Evolutionary conservation across 2,888 invertebrate genomes (phyloP).

Genomic region (Ophion slaviceki): DNA sequence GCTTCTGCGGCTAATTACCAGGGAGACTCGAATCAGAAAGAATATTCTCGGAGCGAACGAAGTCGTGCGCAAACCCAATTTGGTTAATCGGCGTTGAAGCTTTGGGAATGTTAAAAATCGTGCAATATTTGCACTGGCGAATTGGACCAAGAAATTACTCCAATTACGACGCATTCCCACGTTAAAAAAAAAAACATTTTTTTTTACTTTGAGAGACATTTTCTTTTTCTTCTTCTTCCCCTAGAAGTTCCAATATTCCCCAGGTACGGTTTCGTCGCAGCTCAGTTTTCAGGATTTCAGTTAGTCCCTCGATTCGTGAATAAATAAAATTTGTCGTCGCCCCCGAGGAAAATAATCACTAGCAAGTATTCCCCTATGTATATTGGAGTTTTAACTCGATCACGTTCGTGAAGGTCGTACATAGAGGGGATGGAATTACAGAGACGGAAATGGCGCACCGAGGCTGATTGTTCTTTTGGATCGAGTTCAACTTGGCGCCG

Average conservation of each 20-base stretch:
- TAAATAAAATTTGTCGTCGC: not conserved
- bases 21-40: too few relatives aligned
- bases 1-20: too few relatives aligned
- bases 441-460: constrained; percentile 17
- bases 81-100: too few relatives aligned
- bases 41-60: too few relatives aligned
- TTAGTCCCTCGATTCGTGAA: not conserved
- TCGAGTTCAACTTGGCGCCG: constrained; percentile 60
- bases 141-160: too few relatives aligned
- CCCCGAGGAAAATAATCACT: not conserved
- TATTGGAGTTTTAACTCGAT: constrained; percentile 14
- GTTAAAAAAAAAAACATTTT: too few relatives aligned
- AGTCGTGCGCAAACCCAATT: too few relatives aligned
- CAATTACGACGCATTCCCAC: too few relatives aligned
- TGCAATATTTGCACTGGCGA: too few relatives aligned
- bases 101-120: too few relatives aligned
- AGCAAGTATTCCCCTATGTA: not conserved
- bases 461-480: constrained; percentile 65
- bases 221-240: not conserved
- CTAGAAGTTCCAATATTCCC: too few relatives aligned
- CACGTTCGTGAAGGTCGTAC: constrained; percentile 28
- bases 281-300: not conserved
- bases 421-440: constrained; percentile 15
- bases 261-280: not conserved
- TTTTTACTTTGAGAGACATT: too few relatives aligned